Evolutionary conservation across 2,797 vertebrate species (phyloP), one percentile per base, ranked within the genome.

Genomic region (Chiloscyllium punctatum): DNA sequence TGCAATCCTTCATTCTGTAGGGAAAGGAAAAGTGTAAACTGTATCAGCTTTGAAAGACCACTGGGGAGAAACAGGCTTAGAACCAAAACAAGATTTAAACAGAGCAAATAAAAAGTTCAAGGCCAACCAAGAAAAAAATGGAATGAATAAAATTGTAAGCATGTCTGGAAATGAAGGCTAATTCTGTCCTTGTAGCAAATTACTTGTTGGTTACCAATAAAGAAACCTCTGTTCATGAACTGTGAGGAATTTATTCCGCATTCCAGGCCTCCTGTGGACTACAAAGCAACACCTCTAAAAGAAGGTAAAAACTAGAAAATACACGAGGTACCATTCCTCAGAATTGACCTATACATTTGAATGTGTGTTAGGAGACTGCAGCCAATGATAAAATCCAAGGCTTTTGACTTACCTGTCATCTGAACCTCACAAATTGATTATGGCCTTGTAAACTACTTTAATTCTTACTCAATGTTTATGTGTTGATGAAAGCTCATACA

Each of bases 71-170:
- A 92, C 1, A 69, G 69, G 37, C 25, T 68, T n/a, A 69, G 21
- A 92, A 68, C 62, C 11, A 7, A 92, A n/a, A 77, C 18, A 95
- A 95, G 71, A 51, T 95, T 27, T 53, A 21, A 72, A 74, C 72
- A 74, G 13, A 77, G 30, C 27, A 95, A 95, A 95, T 57, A 92
- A n/a, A 53, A 95, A 95, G 74, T 27, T 33, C 33, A 77, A 95
- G 74, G 51, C 30, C 51, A 95, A 37, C 48, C 94, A 72, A 77
- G 74, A 95, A 53, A 53, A n/a, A 95, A 74, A 77, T 95, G 94
- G 94, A 95, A 95, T 95, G 94, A 72, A 74, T 95, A 48, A 71
- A 72, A 95, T 95, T 74, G 30, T 30, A 77, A 95, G 57, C 94
- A 74, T 72, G 71, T 53, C 71, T 77, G 94, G 69, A 74, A 77